Evolutionary conservation across 2,113 vertebrate species (phyloP), one percentile per base, ranked within the genome.

Genomic region (Lophius piscatorius): DNA sequence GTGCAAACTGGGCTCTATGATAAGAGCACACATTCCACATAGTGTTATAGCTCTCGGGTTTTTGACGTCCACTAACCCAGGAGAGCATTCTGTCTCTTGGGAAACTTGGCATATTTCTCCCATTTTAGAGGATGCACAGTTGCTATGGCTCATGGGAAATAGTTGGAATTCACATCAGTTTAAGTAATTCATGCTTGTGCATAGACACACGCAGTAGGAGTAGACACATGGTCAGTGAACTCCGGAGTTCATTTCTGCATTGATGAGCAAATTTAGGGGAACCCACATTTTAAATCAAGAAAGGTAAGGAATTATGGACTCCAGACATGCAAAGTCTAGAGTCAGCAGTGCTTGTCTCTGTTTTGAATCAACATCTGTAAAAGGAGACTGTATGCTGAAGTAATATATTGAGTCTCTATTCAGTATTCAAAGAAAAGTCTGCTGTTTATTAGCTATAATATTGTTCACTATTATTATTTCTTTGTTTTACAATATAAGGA

Each of bases 401-500:
- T 51, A 34, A 65, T 54, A 63, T 42, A 52, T 17, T 8, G 23
- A 35, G 35, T 49, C 38, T 51, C 9, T 31, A 10, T 1, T 31
- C 9, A 31, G 9, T 31, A 31, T 31, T 66, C 42, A 24, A 60
- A 71, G 57, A 48, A 35, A 77, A 78, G 74, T 75, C 63, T 76
- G 80, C 35, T 81, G 56, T 84, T 68, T 78, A 74, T 83, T 78
- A 85, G 52, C 55, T 35, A 38, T 28, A 73, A 33, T 69, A 74
- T 81, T 44, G 55, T 16, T 58, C 63, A 49, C 39, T 49, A 49
- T 21, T 39, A 35, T 64, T 4, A n/a, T 66, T 71, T 64, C 50
- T 80, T 76, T 74, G 55, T 74, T 58, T 67, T 73, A 56, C 49
- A 69, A 79, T 78, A 72, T 82, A 84, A 85, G 48, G 20, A 58